Evolutionary conservation across 2,797 vertebrate genomes (phyloP), one percentile per base, ranked within the genome.

Genomic region (Esox masquinongy): DNA sequence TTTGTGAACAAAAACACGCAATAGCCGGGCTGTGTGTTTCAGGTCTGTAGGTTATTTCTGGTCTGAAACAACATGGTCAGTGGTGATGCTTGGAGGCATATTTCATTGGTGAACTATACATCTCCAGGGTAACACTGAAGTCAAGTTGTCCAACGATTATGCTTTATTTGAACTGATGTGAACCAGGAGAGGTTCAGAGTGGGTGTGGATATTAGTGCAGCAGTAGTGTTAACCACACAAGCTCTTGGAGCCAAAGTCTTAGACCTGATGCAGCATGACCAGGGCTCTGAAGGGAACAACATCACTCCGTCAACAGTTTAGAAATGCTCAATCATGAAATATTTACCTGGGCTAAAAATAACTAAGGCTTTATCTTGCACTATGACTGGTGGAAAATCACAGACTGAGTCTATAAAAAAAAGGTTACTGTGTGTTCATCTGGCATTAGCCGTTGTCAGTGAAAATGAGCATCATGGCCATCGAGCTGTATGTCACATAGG

Each of bases 271-370:
- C 15, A 56, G 47, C 51, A 26, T 19, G 22, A 56, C 61, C 51
- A 64, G 78, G 29, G 70, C 74, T 56, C 4, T 19, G 64, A 50
- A 39, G 34, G 64, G 70, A 77, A 69, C 50, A 70, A 70, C 82
- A 50, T 79, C 71, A 69, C 73, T 76, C 75, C 77, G 75, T 76
- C 74, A 77, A 75, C 77, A 72, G 56, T 63, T 78, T 81, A 68
- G 72, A 86, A 74, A 74, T 64, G 56, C 56, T 71, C 61, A 51
- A 43, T 70, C 82, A 84, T 88, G 50, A 87, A 85, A 83, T 80
- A 85, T 87, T 78, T 8, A 87, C 74, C 19, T 70, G 16, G 2
- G 68, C 51, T 75, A 72, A 78, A 82, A 74, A 78, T 79, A 79
- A 72, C 72, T 82, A 22, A 64, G 51, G 70, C 59, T 39, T 76